Percentiles rank a stretch among this genome's conserved stretches.
phyloP scores from a whole-genome alignment of 1,140 invertebrate species.

The Bacillus rossius region DNA sequence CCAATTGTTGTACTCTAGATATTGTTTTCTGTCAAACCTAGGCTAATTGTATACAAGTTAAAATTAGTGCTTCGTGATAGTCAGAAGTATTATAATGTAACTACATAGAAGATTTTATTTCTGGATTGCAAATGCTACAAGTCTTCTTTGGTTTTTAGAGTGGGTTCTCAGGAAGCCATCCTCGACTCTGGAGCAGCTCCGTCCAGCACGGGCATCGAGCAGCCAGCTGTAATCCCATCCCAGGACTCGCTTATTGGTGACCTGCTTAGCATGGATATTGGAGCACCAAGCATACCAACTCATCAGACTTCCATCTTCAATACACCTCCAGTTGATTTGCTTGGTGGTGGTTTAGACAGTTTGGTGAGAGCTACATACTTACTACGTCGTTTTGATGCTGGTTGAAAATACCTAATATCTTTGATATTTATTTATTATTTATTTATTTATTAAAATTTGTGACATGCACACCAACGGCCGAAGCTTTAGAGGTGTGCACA shows the following conservation, averaged over 20 bases:
- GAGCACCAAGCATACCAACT: constrained; percentile 46
- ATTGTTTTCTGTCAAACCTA: too few relatives aligned
- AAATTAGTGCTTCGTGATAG: too few relatives aligned
- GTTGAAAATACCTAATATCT: not conserved
- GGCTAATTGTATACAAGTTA: too few relatives aligned
- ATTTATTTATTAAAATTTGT: too few relatives aligned
- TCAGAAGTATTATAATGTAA: too few relatives aligned
- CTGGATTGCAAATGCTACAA: too few relatives aligned
- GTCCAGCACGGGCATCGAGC: not conserved
- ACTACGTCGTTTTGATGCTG: too few relatives aligned
- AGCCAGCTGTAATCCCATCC: constrained; percentile 72
- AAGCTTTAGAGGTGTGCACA: too few relatives aligned
- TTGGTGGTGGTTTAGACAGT: constrained; percentile 79
- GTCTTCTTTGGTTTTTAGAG: constrained; percentile 11
- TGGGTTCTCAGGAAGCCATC: constrained; percentile 20
- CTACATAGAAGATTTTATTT: too few relatives aligned
- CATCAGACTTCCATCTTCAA: constrained; percentile 47
- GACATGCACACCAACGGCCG: too few relatives aligned
- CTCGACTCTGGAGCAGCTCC: constrained; percentile 1
- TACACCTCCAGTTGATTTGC: constrained; percentile 51
- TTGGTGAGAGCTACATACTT: constrained; percentile 51
- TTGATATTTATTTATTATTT: too few relatives aligned
- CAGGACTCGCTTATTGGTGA: constrained; percentile 97
- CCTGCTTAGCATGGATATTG: constrained; percentile 93
- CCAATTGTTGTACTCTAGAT: too few relatives aligned